phyloP scores from a whole-genome alignment of 2,113 vertebrate species.

The Heterochromis multidens region DNA sequence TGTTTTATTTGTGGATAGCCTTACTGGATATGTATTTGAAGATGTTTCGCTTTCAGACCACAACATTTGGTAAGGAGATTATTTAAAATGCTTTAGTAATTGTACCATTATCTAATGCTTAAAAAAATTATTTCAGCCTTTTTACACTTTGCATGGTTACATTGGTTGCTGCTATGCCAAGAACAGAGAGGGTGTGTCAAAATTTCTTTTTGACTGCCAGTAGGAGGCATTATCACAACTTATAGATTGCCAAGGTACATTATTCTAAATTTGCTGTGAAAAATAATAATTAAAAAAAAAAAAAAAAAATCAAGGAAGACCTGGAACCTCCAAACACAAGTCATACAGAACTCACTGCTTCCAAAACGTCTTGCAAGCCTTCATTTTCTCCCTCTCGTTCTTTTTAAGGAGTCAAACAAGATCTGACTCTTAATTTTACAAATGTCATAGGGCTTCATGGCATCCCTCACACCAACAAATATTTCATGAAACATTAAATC shows the following conservation, averaged over 20 bases:
- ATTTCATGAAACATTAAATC: not conserved
- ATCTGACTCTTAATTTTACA: not conserved
- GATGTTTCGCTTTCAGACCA: not conserved
- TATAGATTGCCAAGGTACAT: not conserved
- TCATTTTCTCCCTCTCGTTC: not conserved
- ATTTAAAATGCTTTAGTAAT: not conserved
- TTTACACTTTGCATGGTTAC: not conserved
- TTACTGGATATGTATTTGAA: not conserved
- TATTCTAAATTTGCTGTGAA: not conserved
- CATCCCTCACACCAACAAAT: not conserved
- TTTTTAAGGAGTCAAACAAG: not conserved
- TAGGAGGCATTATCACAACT: not conserved
- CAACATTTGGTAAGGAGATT: not conserved
- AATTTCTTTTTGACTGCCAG: not conserved
- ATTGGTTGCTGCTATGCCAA: not conserved
- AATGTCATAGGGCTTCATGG: not conserved
- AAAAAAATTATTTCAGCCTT: not conserved
- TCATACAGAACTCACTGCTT: not conserved
- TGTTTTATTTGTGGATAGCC: not conserved
- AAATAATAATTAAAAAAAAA: not conserved
- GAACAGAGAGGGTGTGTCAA: not conserved
- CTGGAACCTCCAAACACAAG: not conserved
- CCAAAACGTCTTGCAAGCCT: not conserved
- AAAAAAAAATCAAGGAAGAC: not conserved
- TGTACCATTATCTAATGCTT: not conserved